Evolutionary conservation across 1,140 invertebrate species (phyloP), one percentile per base, ranked within the genome.

Genomic region (Zelostemma sp.): DNA sequence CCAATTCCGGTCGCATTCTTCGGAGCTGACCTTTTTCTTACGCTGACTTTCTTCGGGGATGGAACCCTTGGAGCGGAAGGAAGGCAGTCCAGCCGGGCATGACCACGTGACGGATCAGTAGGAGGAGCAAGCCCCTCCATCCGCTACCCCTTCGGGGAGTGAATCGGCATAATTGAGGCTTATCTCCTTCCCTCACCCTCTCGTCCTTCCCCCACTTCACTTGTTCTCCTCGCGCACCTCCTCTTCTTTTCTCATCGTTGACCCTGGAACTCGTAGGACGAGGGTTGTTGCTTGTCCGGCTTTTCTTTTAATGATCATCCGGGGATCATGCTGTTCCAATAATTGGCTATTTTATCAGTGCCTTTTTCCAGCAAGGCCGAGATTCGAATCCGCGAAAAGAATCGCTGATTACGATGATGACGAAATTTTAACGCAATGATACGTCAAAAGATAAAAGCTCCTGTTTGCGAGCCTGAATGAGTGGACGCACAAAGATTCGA

Each of bases 101-200:
- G 56, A 72, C 75, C 79, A 82, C 82, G 80, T 84, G 82, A 82
- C 64, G 62, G 57, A 63, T 58, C 73, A 64, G 80, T 82, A 73
- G 82, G 80, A 82, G 82, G 81, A 82, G 80, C 79, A 43, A 78
- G 69, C 73, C 76, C 75, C 80, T 74, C 79, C 79, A 75, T 72
- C 73, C 77, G 73, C 73, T 76, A 76, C 77, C 73, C 50, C 56
- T 57, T 69, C 66, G 73, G 69, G 64, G 61, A 76, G 72, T 82
- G 77, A 77, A 82, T 81, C 74, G 76, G 66, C 53, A 75, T 81
- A 81, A 82, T 81, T 79, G 77, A 76, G 73, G 63, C 73, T 80
- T 81, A 80, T 82, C 80, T 79, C 60, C 71, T 74, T 76, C 75
- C 72, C 74, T 78, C 71, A 72, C 72, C 68, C 66, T 63, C 58